These are phyloP conservation scores for Echinops telfairi DNA, from an alignment of 2,113 vertebrate genomes.

Conservation along the genomic window DNA sequence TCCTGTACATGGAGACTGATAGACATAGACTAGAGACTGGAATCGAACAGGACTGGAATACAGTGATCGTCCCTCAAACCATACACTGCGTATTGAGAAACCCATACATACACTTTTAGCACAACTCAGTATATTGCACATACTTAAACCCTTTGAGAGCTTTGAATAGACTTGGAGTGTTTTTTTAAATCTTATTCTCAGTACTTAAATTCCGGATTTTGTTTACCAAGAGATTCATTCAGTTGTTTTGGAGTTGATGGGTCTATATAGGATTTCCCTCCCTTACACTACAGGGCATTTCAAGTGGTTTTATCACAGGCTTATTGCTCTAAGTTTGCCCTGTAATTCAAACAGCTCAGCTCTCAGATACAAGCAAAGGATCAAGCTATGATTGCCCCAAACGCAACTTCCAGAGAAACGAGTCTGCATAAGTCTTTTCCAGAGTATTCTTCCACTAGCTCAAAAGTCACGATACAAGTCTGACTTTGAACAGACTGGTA, in stretches of 20 bases:
- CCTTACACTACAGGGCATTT: conserved; percentile 41
- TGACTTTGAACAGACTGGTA: not conserved
- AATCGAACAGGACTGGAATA: not conserved
- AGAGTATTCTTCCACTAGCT: not conserved
- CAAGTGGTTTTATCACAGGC: conserved; percentile 28
- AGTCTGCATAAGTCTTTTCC: not conserved
- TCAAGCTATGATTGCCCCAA: not conserved
- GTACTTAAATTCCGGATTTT: conserved; percentile 36
- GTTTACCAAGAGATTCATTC: conserved; percentile 34
- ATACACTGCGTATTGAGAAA: not conserved
- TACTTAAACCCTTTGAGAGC: not conserved
- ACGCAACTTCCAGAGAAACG: not conserved
- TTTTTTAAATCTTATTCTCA: not conserved
- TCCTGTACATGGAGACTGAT: not conserved
- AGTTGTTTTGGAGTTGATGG: conserved; percentile 14
- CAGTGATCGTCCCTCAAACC: not conserved
- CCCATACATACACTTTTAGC: not conserved
- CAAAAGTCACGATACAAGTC: not conserved
- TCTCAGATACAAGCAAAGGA: conserved; percentile 56
- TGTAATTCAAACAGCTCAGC: conserved; percentile 36
- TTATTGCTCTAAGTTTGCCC: conserved; percentile 34
- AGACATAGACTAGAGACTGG: not conserved
- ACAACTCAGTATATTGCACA: not conserved
- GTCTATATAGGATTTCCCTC: not conserved
- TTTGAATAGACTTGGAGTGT: not conserved